These are phyloP conservation scores for Acronicta leporina DNA, from an alignment of 2,888 invertebrate species.

Conservation along the genomic window DNA sequence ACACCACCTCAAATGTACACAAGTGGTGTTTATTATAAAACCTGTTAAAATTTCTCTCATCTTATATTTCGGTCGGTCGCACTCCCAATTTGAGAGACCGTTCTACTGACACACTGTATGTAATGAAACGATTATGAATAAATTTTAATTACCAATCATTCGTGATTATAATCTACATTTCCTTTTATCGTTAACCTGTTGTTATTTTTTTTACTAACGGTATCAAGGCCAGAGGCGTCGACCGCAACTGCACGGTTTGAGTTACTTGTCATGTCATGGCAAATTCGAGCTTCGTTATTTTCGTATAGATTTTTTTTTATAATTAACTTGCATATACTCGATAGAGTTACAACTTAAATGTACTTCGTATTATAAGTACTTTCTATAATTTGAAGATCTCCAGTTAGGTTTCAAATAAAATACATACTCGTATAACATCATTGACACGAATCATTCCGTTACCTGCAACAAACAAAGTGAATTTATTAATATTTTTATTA, in stretches of 20 bases:
- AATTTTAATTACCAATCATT: constrained; percentile 13
- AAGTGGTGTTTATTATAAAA: constrained; percentile 48
- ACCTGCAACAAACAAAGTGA: neutral
- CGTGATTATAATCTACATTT: constrained; percentile 2
- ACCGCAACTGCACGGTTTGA: constrained; percentile 42
- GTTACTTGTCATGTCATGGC: constrained; percentile 57
- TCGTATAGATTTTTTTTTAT: too few species aligned
- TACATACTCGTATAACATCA: neutral
- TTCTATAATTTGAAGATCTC: neutral
- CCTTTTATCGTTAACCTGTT: constrained; percentile 6
- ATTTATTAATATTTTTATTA: neutral
- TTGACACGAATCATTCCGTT: neutral
- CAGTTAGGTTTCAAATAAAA: neutral
- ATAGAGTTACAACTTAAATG: too few species aligned
- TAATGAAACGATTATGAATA: constrained; percentile 7
- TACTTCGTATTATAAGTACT: neutral
- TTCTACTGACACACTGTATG: constrained; percentile 56
- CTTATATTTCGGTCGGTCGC: constrained; percentile 50
- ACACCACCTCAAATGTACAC: constrained; percentile 19
- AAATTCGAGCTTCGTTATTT: constrained; percentile 55
- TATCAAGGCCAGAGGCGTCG: constrained; percentile 67
- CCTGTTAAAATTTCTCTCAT: constrained; percentile 58
- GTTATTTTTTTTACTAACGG: constrained; percentile 57
- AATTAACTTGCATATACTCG: too few species aligned
- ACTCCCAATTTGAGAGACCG: constrained; percentile 29